phyloP scores from a whole-genome alignment of 2,888 invertebrate genomes.

The Meteorus cinctellus region DNA sequence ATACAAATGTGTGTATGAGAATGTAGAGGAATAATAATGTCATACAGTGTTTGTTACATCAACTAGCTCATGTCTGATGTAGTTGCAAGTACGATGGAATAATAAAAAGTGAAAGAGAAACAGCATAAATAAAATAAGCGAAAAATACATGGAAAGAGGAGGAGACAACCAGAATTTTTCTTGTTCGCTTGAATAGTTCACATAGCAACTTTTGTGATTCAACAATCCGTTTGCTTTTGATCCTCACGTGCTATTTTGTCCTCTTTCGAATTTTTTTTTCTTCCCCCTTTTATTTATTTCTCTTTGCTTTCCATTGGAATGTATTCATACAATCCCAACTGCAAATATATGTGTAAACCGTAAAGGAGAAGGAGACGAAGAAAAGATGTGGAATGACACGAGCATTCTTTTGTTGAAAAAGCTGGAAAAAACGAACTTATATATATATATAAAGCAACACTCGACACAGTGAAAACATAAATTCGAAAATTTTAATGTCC shows the following conservation, averaged over 20 bases:
- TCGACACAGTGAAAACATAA: not conserved
- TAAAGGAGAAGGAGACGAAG: no score
- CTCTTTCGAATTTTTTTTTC: not conserved
- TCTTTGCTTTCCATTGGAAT: no score
- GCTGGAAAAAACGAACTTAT: not conserved
- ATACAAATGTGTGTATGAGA: not conserved
- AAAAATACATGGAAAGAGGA: not conserved
- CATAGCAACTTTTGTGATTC: not conserved
- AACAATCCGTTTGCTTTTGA: not conserved
- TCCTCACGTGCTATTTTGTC: not conserved
- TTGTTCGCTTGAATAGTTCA: not conserved
- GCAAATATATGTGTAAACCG: no score
- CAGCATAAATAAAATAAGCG: not conserved
- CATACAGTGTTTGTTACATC: not conserved
- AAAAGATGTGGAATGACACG: no score
- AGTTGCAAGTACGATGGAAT: not conserved
- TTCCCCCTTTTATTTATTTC: not conserved
- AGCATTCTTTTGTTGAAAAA: not conserved
- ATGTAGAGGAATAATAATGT: conserved; percentile 8
- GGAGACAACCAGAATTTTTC: not conserved
- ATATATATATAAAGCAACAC: not conserved
- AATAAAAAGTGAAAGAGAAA: not conserved
- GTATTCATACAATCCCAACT: no score
- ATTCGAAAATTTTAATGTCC: not conserved
- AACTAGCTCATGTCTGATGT: not conserved